Evolutionary conservation across 2,113 vertebrate species (phyloP).

Genomic region (Dryoscopus gambensis): DNA sequence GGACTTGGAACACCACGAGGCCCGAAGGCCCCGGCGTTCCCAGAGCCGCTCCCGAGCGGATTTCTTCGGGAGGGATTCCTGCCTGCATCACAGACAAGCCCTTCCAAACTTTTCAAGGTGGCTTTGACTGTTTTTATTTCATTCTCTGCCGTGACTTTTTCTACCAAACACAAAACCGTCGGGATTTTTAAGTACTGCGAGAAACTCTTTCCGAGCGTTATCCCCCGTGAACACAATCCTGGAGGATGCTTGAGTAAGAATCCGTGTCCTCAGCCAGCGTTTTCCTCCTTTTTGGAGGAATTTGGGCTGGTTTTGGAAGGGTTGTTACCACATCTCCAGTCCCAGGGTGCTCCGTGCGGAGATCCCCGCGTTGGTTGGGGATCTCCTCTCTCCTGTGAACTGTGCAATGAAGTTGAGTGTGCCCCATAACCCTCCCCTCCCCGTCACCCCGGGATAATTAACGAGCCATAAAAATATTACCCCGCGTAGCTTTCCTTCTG

Average conservation of each 20-base stretch:
- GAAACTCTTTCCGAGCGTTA: not conserved
- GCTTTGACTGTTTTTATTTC: not conserved
- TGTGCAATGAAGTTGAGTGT: not conserved
- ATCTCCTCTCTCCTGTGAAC: not conserved
- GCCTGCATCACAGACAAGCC: not conserved
- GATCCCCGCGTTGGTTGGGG: not conserved
- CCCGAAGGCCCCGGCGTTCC: not conserved
- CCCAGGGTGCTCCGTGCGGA: not conserved
- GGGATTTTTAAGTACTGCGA: not conserved
- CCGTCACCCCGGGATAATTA: not conserved
- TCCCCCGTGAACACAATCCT: not conserved
- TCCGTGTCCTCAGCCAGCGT: not conserved
- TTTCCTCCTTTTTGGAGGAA: not conserved
- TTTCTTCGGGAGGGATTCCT: not conserved
- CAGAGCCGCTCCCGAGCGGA: not conserved
- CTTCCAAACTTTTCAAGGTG: not conserved
- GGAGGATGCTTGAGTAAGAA: not conserved
- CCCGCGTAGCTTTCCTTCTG: not conserved
- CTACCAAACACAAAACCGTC: not conserved
- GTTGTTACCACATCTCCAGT: not conserved
- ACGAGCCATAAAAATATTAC: conserved; percentile 1
- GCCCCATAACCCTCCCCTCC: not conserved
- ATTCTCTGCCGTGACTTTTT: not conserved
- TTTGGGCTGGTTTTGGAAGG: not conserved
- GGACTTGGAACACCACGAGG: not conserved